A percentile compares a stretch with the other conserved stretches of the same genome.
Conservation (phyloP, 1,140 invertebrate species). For the Galleria mellonella region DNA sequence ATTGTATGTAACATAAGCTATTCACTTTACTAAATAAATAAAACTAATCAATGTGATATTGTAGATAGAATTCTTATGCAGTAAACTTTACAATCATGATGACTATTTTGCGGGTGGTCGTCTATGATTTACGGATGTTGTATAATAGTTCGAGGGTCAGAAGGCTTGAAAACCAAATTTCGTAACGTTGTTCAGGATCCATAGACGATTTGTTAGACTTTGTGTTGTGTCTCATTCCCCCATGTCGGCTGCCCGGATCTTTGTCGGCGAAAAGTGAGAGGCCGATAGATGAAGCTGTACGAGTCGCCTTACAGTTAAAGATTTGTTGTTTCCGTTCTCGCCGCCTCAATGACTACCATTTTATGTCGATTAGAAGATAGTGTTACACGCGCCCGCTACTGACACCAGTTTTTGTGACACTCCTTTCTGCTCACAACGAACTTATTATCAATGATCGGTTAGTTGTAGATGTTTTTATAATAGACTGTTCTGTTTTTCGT, state of each 20-base stretch:
- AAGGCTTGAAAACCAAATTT: constrained; percentile 25
- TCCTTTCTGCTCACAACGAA: constrained; percentile 56
- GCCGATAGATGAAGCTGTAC: constrained; percentile 30
- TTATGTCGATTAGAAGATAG: constrained; percentile 70
- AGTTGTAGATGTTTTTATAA: constrained; percentile 17
- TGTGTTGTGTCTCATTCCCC: constrained; percentile 6
- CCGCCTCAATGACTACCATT: constrained; percentile 69
- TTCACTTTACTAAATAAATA: constrained; percentile 39
- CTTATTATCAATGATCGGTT: constrained; percentile 60
- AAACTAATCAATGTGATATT: constrained; percentile 44
- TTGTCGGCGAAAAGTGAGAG: constrained; percentile 49
- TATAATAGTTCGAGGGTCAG: constrained; percentile 44
- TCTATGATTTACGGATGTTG: constrained; percentile 30
- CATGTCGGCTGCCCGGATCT: constrained; percentile 12
- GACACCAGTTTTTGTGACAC: constrained; percentile 68
- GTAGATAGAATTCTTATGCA: constrained; percentile 28
- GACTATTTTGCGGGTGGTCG: constrained; percentile 42
- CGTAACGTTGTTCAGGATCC: constrained; percentile 29
- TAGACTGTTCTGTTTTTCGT: constrained; percentile 17
- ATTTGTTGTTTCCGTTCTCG: constrained; percentile 66
- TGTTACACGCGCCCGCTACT: constrained; percentile 68
- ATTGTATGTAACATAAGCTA: constrained; percentile 15
- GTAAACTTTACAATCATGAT: constrained; percentile 19
- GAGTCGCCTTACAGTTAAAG: constrained; percentile 55
- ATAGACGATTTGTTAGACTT: constrained; percentile 48